Percentiles rank a stretch among this genome's conserved stretches.
phyloP scores from a whole-genome alignment of 2,888 invertebrate species.

The Conchocele bisecta region DNA sequence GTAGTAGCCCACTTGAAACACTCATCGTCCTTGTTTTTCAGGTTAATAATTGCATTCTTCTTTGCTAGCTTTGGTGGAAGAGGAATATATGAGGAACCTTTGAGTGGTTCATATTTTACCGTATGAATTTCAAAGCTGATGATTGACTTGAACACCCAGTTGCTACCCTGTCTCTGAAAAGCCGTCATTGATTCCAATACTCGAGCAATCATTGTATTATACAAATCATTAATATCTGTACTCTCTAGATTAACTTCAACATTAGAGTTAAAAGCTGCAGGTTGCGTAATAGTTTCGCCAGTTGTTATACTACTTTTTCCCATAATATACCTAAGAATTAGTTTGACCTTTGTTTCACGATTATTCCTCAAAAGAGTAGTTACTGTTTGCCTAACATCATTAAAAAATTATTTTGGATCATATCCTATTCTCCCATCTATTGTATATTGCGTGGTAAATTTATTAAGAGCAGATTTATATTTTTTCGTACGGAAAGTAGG shows the following conservation, averaged over 20 bases:
- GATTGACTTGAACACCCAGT: constrained; percentile 25
- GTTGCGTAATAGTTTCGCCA: neutral
- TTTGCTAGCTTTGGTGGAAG: no score
- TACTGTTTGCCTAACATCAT: neutral
- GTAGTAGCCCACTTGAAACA: constrained; percentile 55
- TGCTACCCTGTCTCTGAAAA: constrained; percentile 24
- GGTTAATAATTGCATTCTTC: constrained; percentile 54
- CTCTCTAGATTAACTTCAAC: constrained; percentile 19
- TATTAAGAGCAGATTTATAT: neutral
- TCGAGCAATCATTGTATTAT: constrained; percentile 13
- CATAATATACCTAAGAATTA: neutral
- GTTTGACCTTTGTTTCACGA: neutral
- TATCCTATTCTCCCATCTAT: neutral
- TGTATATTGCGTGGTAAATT: neutral
- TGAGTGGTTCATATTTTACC: constrained; percentile 48
- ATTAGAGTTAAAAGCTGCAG: constrained; percentile 20
- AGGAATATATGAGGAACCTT: no score
- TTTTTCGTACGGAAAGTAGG: no score
- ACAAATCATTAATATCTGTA: constrained; percentile 18
- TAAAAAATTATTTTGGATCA: neutral
- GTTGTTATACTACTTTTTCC: neutral
- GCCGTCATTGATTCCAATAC: constrained; percentile 13
- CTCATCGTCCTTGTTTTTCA: constrained; percentile 54
- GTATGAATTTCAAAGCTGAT: constrained; percentile 1
- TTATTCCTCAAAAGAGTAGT: neutral